Evolutionary conservation across 2,888 invertebrate genomes (phyloP).

Genomic region (Rugalucina vietnamica): DNA sequence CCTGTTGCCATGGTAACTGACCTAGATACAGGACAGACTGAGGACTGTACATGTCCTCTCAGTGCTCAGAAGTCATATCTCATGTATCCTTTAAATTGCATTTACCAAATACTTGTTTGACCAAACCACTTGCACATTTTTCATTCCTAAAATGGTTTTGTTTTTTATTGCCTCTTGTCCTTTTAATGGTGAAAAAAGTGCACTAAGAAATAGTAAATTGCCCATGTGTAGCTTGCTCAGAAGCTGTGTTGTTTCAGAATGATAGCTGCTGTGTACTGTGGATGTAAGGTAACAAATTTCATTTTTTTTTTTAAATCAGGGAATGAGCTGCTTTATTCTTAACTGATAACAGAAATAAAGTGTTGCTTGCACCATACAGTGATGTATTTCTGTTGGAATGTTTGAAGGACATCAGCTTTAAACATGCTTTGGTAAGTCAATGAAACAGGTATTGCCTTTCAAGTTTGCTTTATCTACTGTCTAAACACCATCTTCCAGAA

Average conservation of each 20-base stretch:
- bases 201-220: no score
- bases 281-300: no score
- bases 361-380: conserved; percentile 64
- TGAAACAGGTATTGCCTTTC: no score
- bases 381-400: conserved; percentile 71
- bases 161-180: no score
- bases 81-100: conserved; percentile 53
- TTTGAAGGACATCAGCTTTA: conserved; percentile 63
- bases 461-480: neutral
- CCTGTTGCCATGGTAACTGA: neutral
- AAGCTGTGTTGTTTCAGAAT: no score
- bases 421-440: conserved; percentile 68
- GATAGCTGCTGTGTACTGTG: no score
- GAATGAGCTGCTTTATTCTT: no score
- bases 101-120: neutral
- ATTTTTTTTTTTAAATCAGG: no score
- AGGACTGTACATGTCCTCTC: conserved; percentile 18
- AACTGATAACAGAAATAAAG: conserved; percentile 49
- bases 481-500: neutral
- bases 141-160: no score
- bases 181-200: no score
- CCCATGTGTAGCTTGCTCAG: no score
- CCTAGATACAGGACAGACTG: conserved; percentile 3
- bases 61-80: conserved; percentile 33
- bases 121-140: no score